A percentile compares a stretch with the other conserved stretches of the same genome.
Evolutionary conservation across 2,797 vertebrate species (phyloP).

Genomic region (Orestias chungarensis): DNA sequence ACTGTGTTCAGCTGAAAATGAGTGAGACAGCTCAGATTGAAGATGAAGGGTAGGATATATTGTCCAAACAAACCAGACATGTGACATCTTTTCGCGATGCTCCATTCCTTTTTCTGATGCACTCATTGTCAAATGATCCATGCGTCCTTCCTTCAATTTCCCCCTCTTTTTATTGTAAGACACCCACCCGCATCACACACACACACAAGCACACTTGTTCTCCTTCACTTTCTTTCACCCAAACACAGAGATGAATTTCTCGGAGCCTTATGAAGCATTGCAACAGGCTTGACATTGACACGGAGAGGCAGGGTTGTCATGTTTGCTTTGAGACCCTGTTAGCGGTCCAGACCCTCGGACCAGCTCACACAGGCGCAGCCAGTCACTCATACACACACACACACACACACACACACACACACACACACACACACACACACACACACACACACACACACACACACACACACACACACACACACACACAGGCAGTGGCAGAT

Average conservation of each 20-base stretch:
- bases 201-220: not conserved
- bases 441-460: conserved; percentile 9
- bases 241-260: conserved; percentile 53
- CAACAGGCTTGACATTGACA: conserved; percentile 54
- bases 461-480: conserved; percentile 2
- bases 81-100: conserved; percentile 15
- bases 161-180: not conserved
- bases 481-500: conserved; percentile 19
- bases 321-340: conserved; percentile 71
- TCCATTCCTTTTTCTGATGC: conserved; percentile 17
- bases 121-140: conserved; percentile 13
- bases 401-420: not conserved
- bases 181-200: not conserved
- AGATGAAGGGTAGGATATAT: conserved; percentile 15
- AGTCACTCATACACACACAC: conserved; percentile 12
- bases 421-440: not conserved
- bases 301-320: conserved; percentile 67
- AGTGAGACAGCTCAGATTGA: conserved; percentile 9
- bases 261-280: conserved; percentile 64
- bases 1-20: conserved; percentile 65
- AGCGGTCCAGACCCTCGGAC: conserved; percentile 53
- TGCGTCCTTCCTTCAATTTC: conserved; percentile 9
- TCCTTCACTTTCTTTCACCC: not conserved
- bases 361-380: conserved; percentile 22
- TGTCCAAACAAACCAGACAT: conserved; percentile 20